Evolutionary conservation across 2,113 vertebrate genomes (phyloP).

Genomic region (Polypterus bichir): DNA sequence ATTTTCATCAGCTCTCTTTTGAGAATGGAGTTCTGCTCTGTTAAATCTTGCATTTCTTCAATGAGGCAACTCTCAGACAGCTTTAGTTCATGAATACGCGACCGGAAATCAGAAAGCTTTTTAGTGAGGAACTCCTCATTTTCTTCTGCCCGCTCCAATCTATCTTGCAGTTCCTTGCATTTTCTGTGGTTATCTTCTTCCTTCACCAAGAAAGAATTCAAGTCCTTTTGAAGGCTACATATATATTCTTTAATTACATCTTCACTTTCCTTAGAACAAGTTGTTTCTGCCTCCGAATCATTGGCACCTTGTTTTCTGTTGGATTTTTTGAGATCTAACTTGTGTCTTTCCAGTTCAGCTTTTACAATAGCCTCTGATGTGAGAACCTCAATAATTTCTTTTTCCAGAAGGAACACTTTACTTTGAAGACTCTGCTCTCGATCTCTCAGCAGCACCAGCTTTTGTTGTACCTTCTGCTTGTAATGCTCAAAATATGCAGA

Average conservation of each 20-base stretch:
- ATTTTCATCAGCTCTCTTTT: slow-evolving; percentile 16
- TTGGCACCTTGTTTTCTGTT: slow-evolving; percentile 8
- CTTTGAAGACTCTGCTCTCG: slow-evolving; percentile 45
- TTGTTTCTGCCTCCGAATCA: slow-evolving; percentile 7
- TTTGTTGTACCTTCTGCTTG: slow-evolving; percentile 52
- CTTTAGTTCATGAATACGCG: slow-evolving; percentile 33
- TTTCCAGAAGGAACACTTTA: slow-evolving; percentile 52
- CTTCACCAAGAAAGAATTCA: slow-evolving; percentile 39
- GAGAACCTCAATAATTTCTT: slow-evolving; percentile 47
- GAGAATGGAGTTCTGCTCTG: slow-evolving; percentile 44
- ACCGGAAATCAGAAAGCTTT: slow-evolving; percentile 50
- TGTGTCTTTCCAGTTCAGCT: slow-evolving; percentile 23
- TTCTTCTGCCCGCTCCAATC: slow-evolving; percentile 45
- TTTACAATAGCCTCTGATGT: slow-evolving; percentile 27
- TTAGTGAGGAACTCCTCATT: slow-evolving; percentile 34
- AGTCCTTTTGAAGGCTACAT: slow-evolving; percentile 35
- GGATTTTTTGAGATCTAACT: background rate
- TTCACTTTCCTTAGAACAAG: slow-evolving; percentile 21
- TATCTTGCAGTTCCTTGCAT: slow-evolving; percentile 27
- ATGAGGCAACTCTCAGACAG: slow-evolving; percentile 43
- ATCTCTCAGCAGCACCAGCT: slow-evolving; percentile 40
- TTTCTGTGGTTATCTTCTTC: slow-evolving; percentile 36
- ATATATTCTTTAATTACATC: slow-evolving; percentile 30
- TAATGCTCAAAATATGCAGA: slow-evolving; percentile 63
- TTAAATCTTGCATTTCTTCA: slow-evolving; percentile 46